Evolutionary conservation across 2,888 invertebrate species (phyloP).

Genomic region (Ctenicera cuprea): DNA sequence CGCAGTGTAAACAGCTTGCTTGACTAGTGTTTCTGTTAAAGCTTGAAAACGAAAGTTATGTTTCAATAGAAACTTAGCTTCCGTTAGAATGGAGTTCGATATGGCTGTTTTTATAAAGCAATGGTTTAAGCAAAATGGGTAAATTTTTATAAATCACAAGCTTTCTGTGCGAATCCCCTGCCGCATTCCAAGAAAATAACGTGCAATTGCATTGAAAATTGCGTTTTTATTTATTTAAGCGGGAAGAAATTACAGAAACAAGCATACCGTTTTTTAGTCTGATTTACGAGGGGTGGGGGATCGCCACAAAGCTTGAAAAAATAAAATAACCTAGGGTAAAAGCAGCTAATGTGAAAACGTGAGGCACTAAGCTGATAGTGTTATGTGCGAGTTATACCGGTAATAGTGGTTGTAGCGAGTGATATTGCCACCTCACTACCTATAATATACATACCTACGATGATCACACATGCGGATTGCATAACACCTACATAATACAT

Average conservation of each 20-base stretch:
- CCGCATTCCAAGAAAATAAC: not conserved
- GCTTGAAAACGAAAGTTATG: not conserved
- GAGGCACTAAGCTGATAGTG: constrained; percentile 59
- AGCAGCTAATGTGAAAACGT: constrained; percentile 59
- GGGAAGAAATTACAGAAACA: not conserved
- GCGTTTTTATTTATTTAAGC: constrained; percentile 1
- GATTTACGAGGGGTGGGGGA: constrained; percentile 2
- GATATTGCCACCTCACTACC: constrained; percentile 56
- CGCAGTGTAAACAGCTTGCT: no score
- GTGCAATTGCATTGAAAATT: constrained; percentile 4
- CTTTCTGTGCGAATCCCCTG: not conserved
- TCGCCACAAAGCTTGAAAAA: constrained; percentile 12
- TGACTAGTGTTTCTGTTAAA: not conserved
- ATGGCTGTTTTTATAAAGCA: constrained; percentile 5
- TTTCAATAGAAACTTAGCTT: not conserved
- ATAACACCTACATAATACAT: constrained; percentile 12
- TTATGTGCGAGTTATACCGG: constrained; percentile 42
- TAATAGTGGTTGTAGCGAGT: constrained; percentile 35
- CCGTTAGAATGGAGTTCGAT: not conserved
- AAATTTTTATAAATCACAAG: not conserved
- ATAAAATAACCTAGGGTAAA: constrained; percentile 5
- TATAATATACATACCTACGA: constrained; percentile 19
- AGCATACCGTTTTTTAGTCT: not conserved
- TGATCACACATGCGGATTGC: constrained; percentile 5
- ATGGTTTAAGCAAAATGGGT: not conserved